Base-by-base conservation (phyloP, 2,888 invertebrate species). In the Keiferia lycopersicella region DNA sequence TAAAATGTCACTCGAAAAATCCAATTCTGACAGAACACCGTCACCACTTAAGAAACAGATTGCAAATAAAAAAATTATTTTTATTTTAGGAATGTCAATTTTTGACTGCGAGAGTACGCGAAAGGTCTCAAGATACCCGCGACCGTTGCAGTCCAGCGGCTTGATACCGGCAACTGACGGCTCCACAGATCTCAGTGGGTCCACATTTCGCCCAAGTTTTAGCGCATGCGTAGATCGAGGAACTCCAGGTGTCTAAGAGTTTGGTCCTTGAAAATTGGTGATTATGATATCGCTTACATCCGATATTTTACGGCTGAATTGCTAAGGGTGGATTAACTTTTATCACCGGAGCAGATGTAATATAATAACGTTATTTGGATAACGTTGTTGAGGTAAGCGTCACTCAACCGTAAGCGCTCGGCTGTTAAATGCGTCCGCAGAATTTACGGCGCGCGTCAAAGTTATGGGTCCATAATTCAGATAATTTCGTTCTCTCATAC, bases 191-290 rank as follows among this genome's bases (percentile, higher is more conserved):
- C 50, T 20, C 26, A 71, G 66, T 67, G 72, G 75, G 66, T 63
- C 64, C 64, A 71, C 73, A 74, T 77, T 75, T 71, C 72, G 69
- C 66, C 75, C 76, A 86, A 86, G 75, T 86, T 82, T 76, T 65
- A 22, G 70, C 86, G 86, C 87, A 84, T 87, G 87, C 87, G 87
- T 75, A 57, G 2, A 61, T 14, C 12, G 6, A 2, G 11, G 10
- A 26, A 66, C 66, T 73, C 68, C 79, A 79, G 77, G 78, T 80
- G 77, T 79, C 65, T 57, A 70, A 80, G 73, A 78, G 74, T 77
- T 80, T 73, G 72, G 75, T 79, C 80, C 80, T 81, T 77, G 74
- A 76, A 79, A 79, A 71, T 69, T 70, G 39, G 53, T 60, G 65
- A 65, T 67, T 64, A 63, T 18, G 50, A 58, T 57, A 57, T 34